Evolutionary conservation across 2,888 invertebrate species (phyloP), one percentile per base, ranked within the genome.

Genomic region (Cheilosia soror): DNA sequence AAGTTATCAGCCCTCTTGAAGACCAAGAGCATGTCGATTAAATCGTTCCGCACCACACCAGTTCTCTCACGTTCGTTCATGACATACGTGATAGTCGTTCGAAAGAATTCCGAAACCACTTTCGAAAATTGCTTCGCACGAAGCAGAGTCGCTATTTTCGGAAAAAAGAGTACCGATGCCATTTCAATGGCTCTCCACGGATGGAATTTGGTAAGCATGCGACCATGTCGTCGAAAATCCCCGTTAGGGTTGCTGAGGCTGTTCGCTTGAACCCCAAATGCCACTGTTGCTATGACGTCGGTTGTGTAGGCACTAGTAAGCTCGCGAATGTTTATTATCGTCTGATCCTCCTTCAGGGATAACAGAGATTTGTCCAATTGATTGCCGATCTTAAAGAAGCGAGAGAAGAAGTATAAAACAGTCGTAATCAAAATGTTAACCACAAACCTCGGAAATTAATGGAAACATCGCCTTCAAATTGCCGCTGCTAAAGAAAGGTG

Each of bases 401-500:
- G 6, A n/a, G 9, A 37, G 0, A n/a, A 3, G 15, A 29, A n/a
- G 31, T 33, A 15, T n/a, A 7, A 15, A 42, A 4, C 13, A 42
- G n/a, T n/a, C 42, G 33, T 9, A 9, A 5, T 2, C n/a, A 42
- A 9, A n/a, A n/a, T 42, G 15, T 13, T 2, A 7, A 37, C n/a
- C 2, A 63, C 66, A 29, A 20, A 91, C 90, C 88, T 91, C 89
- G 20, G 88, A 84, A 87, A 92, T 89, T n/a, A 92, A 82, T 2
- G 89, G 88, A 89, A 91, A 92, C 91, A 92, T 91, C 75, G 90
- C 90, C 53, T 91, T 92, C 2, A 92, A 87, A 66, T 92, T 92
- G 5, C 90, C 92, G 53, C 90, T 90, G 0, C 92, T 93, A 81
- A 93, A 93, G 1, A 93, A 90, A 0, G 93, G 93, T 0, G 93